Evolutionary conservation across 2,113 vertebrate species (phyloP).

Genomic region (Tupaia tana): DNA sequence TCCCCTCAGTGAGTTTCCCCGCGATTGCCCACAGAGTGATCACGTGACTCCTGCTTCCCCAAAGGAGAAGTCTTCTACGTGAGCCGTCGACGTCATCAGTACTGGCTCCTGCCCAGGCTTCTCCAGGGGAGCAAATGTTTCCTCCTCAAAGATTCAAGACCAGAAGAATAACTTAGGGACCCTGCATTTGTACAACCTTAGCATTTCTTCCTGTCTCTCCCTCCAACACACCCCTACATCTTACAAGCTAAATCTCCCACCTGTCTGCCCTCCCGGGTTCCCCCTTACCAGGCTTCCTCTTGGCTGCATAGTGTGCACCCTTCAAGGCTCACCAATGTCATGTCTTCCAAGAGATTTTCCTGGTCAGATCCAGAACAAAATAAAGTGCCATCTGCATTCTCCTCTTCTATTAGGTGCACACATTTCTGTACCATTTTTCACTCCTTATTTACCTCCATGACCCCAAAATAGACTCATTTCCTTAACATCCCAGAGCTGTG

Average conservation of each 20-base stretch:
- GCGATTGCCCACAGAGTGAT: fast-evolving
- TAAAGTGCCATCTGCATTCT: fast-evolving
- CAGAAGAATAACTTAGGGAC: neutral
- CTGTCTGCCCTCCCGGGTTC: neutral
- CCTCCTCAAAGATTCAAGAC: neutral
- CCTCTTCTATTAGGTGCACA: fast-evolving
- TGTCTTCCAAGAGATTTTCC: neutral
- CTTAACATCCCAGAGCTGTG: neutral
- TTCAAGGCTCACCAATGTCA: fast-evolving
- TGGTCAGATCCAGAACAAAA: fast-evolving
- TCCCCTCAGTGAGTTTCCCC: neutral
- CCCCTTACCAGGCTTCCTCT: fast-evolving
- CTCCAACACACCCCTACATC: fast-evolving
- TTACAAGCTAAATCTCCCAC: fast-evolving
- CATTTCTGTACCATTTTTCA: fast-evolving
- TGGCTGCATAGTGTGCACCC: fast-evolving
- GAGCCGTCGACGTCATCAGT: neutral
- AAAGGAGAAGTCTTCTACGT: neutral
- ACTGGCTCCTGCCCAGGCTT: neutral
- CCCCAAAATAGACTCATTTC: neutral
- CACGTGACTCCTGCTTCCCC: neutral
- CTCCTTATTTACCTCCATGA: neutral
- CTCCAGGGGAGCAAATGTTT: neutral
- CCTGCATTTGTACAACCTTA: fast-evolving
- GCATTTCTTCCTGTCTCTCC: too few species aligned